Evolutionary conservation across 2,113 vertebrate species (phyloP), one percentile per base, ranked within the genome.

Genomic region (Neogale vison): DNA sequence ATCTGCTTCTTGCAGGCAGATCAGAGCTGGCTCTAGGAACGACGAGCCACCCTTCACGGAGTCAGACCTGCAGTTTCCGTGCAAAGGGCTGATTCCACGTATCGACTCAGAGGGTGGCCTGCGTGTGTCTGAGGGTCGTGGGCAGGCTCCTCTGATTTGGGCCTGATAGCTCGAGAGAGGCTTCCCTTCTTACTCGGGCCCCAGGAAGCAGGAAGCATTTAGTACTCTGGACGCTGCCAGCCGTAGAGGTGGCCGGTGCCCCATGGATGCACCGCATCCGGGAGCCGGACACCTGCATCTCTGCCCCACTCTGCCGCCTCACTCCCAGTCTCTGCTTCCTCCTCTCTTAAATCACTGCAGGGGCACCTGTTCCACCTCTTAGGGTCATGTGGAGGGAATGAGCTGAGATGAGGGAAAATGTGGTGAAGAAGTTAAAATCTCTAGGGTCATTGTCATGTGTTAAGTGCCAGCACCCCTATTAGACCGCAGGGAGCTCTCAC

Each of bases 31-130:
- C 90, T 71, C 63, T 50, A 57, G 4, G 36, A 76, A 31, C 2
- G 69, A 20, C 63, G 0, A 0, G 26, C 23, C 94, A 55, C 36
- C 6, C 85, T 8, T 57, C 31, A 21, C 0, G 0, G 52, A 61
- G 39, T 14, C 23, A 3, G n/a, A 13, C 31, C 52, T 87, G 50
- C 23, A 11, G 59, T 52, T 71, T 39, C 79, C 6, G 3, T 31
- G 47, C 65, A 31, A 39, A 92, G 34, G n/a, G 1, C 71, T 45
- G 12, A 1, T 36, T 15, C 63, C 39, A 31, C 0, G 0, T 1
- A 26, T 18, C 88, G 74, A 6, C 6, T 59, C 26, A 4, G 8
- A 4, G 6, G 20, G 26, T 23, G 45, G 10, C 23, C n/a, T 24
- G 9, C 0, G 0, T 59, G 42, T 67, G 8, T 13, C 6, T 17